A percentile compares a stretch with the other conserved stretches of the same genome.
These are phyloP conservation scores for Drosophila trichaetosa DNA, from an alignment of 2,888 invertebrate genomes.

Conservation along the genomic window DNA sequence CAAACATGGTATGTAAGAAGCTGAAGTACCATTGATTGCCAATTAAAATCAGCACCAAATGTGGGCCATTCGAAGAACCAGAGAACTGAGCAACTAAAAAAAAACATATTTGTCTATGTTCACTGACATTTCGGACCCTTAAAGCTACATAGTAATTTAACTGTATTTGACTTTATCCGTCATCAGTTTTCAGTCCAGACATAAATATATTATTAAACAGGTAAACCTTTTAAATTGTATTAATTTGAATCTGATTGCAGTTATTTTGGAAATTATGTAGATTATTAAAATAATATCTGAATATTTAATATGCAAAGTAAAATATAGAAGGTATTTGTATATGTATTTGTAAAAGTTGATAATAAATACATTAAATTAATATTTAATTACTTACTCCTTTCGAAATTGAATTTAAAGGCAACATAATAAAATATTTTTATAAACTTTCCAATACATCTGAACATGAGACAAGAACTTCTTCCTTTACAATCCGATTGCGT, in stretches of 20 bases:
- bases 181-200: not conserved
- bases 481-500: not conserved
- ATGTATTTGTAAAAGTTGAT: not conserved
- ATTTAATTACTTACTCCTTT: not conserved
- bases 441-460: not conserved
- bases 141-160: not conserved
- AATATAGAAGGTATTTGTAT: not conserved
- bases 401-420: not conserved
- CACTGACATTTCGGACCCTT: not conserved
- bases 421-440: not conserved
- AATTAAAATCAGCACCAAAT: not conserved
- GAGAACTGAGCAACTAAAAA: not conserved
- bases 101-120: not conserved
- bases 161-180: not conserved
- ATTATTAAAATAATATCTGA: not conserved
- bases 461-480: not conserved
- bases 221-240: not conserved
- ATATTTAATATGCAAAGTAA: not conserved
- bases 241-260: not conserved
- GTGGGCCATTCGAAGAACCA: not conserved
- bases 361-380: not conserved
- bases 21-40: slow-evolving; percentile 3
- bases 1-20: not conserved
- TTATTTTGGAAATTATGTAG: not conserved
- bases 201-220: not conserved